Conservation (phyloP, 1,140 invertebrate species). For the Marisa cornuarietis region DNA sequence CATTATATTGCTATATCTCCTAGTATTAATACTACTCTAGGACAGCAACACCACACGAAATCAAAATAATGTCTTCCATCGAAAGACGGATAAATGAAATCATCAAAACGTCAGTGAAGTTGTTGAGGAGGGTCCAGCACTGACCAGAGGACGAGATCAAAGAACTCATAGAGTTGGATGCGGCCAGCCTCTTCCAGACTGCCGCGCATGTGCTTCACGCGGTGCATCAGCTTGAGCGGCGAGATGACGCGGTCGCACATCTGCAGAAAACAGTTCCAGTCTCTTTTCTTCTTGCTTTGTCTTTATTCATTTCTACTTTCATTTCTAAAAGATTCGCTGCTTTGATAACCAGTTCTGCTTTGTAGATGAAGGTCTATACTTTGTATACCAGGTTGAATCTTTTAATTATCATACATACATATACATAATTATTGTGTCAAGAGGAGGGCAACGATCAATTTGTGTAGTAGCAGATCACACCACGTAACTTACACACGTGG, state of each 20-base stretch:
- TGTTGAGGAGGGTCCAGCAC: constrained; percentile 7
- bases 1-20: background rate
- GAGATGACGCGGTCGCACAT: constrained; percentile 56
- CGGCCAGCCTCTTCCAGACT: constrained; percentile 48
- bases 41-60: background rate
- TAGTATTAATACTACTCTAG: background rate
- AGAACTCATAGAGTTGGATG: constrained; percentile 56
- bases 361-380: no score
- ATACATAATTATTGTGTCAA: no score
- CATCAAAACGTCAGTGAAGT: background rate
- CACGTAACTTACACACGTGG: no score
- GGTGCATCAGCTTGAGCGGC: constrained; percentile 54
- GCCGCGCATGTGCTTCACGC: constrained; percentile 55
- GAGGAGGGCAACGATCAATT: no score
- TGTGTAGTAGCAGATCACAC: no score
- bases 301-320: no score
- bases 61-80: background rate
- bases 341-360: no score
- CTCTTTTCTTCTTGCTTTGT: no score
- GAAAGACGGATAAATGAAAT: background rate
- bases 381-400: no score
- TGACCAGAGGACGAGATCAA: constrained; percentile 56
- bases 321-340: no score
- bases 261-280: constrained; percentile 18
- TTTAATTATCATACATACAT: no score